Evolutionary conservation across 2,797 vertebrate species (phyloP), one percentile per base, ranked within the genome.

Genomic region (Anabacerthia variegaticeps): DNA sequence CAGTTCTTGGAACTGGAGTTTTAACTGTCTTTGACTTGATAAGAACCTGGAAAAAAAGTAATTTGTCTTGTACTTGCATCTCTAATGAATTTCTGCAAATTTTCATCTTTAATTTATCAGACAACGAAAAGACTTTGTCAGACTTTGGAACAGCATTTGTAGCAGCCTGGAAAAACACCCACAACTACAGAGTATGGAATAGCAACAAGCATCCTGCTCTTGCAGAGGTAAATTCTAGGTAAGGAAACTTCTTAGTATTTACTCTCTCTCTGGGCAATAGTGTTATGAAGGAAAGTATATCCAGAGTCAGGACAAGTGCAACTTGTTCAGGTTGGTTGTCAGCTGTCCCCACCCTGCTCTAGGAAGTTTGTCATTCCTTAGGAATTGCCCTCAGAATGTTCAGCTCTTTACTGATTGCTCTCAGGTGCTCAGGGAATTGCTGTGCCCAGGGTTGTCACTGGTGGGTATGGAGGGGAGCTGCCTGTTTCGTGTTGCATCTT

Each of bases 101-200:
- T 63, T 15, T 78, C 7, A 2, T 59, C 17, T 83, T 85, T 77
- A 73, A 78, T 95, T 87, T 78, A 48, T 75, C 97, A 99, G 99
- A 99, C 89, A 99, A 98, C 19, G 99, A 99, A 95, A 98, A 99
- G 97, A 98, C 98, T 79, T 80, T 99, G 87, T 98, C 98, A 1
- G 99, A 99, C 96, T 99, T 99, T 3, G 99, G 99, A 43, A 96
- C 96, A 2, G 93, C 98, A 5, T 99, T 99, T 96, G 88, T 99
- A 87, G 54, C 98, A 1, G 98, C 99, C 23, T 99, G 99, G 99
- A 99, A 98, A 97, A 99, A 98, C 78, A 98, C 98, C 27, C 99
- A 99, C 97, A 99, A 99, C 98, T 99, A 98, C 97, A 98, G 99
- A 83, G 98, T 99, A 19, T 99, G 99, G 99, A 98, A 98, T 95